These are phyloP conservation scores for Epizoanthus fatuus DNA, from an alignment of 92 coral and sea anemone species.

Conservation along the genomic window DNA sequence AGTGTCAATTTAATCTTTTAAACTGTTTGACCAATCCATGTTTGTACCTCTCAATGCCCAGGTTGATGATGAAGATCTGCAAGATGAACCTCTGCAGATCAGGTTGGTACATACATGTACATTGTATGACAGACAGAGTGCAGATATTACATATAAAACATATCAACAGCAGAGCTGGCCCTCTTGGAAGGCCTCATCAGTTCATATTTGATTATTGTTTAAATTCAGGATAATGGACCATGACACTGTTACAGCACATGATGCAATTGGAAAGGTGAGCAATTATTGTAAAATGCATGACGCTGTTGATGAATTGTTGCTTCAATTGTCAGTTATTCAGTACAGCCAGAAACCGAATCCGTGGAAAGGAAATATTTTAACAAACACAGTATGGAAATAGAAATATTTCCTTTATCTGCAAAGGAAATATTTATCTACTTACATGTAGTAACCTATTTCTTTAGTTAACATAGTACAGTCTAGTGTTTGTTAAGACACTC, in stretches of 20 bases:
- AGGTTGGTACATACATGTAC: constrained; percentile 51
- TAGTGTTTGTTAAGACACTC: too few species aligned
- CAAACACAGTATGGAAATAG: too few species aligned
- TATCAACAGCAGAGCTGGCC: not conserved
- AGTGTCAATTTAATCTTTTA: not conserved
- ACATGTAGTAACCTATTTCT: too few species aligned
- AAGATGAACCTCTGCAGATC: constrained; percentile 96
- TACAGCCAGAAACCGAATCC: too few species aligned
- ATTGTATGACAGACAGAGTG: not conserved
- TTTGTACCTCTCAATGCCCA: not conserved
- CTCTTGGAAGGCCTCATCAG: not conserved
- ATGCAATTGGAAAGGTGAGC: constrained; percentile 95
- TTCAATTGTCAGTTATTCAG: too few species aligned
- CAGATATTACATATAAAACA: not conserved
- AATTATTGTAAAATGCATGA: not conserved
- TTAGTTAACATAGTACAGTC: too few species aligned
- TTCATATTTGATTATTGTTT: not conserved
- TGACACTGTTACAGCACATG: constrained; percentile 99
- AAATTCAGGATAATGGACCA: constrained; percentile 91
- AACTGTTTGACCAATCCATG: not conserved
- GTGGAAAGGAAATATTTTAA: too few species aligned
- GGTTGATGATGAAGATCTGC: constrained; percentile 99
- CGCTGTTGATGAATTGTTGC: not conserved
- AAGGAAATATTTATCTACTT: too few species aligned
- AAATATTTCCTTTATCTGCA: too few species aligned